Percentiles rank a stretch among this genome's conserved stretches.
phyloP scores from a whole-genome alignment of 2,797 vertebrate genomes.

The Phylloscopus collybita region DNA sequence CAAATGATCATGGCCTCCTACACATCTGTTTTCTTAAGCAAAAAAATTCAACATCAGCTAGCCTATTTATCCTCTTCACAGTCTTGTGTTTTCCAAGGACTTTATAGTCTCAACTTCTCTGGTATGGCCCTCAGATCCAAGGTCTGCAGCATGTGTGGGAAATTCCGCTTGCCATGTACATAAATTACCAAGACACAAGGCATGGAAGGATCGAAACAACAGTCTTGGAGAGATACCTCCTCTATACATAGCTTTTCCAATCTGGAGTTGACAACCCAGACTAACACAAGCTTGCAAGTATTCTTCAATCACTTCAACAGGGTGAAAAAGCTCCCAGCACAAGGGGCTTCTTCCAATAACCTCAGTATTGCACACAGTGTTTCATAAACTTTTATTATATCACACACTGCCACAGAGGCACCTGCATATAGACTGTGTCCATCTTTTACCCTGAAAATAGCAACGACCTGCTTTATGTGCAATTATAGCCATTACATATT shows the following conservation, averaged over 20 bases:
- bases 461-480: not conserved
- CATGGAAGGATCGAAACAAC: not conserved
- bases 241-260: not conserved
- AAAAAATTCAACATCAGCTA: not conserved
- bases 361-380: not conserved
- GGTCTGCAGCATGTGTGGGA: not conserved
- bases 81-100: not conserved
- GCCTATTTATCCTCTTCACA: not conserved
- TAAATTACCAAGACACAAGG: not conserved
- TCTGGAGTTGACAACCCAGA: not conserved
- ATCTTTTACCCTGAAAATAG: not conserved
- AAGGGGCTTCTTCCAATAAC: not conserved
- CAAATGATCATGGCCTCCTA: not conserved
- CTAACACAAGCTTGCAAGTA: not conserved
- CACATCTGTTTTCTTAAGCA: not conserved
- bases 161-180: not conserved
- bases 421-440: not conserved
- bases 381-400: conserved; percentile 23
- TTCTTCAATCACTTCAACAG: not conserved
- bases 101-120: not conserved
- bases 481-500: not conserved
- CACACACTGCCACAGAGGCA: not conserved
- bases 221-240: not conserved
- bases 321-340: not conserved
- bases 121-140: not conserved